A percentile compares a stretch with the other conserved stretches of the same genome.
Conservation (phyloP, 2,113 vertebrate species). For the Hippoglossus stenolepis region DNA sequence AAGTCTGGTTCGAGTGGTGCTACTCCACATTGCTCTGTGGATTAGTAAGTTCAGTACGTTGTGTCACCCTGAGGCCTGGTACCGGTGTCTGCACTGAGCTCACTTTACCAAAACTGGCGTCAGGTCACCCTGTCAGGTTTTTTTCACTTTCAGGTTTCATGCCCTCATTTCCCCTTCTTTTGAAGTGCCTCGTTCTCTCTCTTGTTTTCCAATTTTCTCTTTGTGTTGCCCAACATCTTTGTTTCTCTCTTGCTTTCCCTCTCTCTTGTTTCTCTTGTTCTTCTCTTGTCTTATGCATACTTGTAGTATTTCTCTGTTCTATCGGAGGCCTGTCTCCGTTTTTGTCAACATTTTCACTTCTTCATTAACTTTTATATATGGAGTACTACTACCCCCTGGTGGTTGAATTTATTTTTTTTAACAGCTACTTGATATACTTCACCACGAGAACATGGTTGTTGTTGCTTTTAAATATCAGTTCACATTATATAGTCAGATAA, state of each 20-base stretch:
- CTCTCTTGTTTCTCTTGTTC: not conserved
- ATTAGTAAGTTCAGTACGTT: conserved; percentile 35
- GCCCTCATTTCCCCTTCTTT: conserved; percentile 41
- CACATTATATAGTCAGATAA: too few relatives aligned
- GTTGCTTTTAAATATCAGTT: too few relatives aligned
- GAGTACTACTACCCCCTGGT: conserved; percentile 62
- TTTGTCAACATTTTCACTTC: conserved; percentile 12
- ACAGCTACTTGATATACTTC: not conserved
- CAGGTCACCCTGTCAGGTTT: conserved; percentile 29
- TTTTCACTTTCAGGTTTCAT: conserved; percentile 50
- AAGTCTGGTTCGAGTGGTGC: conserved; percentile 16
- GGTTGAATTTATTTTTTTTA: conserved; percentile 19
- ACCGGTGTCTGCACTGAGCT: conserved; percentile 37
- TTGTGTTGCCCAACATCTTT: not conserved
- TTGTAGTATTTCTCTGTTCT: not conserved
- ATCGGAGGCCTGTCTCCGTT: not conserved
- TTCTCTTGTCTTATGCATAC: not conserved
- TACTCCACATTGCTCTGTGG: conserved; percentile 13
- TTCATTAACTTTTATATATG: not conserved
- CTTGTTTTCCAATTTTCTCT: not conserved
- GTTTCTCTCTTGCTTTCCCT: not conserved
- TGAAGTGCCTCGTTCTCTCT: conserved; percentile 9
- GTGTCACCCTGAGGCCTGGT: conserved; percentile 42
- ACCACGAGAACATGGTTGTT: too few relatives aligned
- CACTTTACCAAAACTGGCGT: conserved; percentile 18